A percentile compares a stretch with the other conserved stretches of the same genome.
Conservation (phyloP, 2,888 invertebrate genomes). For the Pollenia amentaria region DNA sequence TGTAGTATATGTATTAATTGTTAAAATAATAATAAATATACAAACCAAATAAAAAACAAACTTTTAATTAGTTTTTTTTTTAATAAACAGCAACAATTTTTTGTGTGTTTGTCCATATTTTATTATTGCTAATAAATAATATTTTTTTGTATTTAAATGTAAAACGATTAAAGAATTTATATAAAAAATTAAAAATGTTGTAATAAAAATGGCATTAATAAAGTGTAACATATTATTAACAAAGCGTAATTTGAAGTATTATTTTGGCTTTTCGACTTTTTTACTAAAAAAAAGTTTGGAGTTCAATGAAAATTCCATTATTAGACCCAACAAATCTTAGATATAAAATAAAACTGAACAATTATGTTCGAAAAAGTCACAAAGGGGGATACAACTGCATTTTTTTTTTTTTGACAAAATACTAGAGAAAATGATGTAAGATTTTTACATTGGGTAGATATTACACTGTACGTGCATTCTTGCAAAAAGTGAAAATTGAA, state of each 20-base stretch:
- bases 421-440: too few species aligned
- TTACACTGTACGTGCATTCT: too few species aligned
- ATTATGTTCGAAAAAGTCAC: too few species aligned
- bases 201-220: conserved; percentile 70
- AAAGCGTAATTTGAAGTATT: conserved; percentile 19
- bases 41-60: conserved; percentile 36
- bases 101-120: conserved; percentile 51
- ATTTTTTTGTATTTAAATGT: conserved; percentile 60
- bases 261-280: too few species aligned
- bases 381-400: too few species aligned
- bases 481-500: too few species aligned
- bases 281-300: too few species aligned
- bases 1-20: conserved; percentile 48
- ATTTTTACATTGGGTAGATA: too few species aligned
- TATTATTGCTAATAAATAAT: conserved; percentile 54
- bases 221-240: conserved; percentile 70
- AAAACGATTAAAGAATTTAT: conserved; percentile 49
- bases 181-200: conserved; percentile 36
- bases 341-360: too few species aligned
- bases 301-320: too few species aligned
- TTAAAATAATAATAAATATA: conserved; percentile 35
- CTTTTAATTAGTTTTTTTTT: conserved; percentile 8
- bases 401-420: too few species aligned
- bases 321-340: too few species aligned
- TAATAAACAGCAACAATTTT: conserved; percentile 14